Percentiles rank a stretch among this genome's conserved stretches.
Evolutionary conservation across 2,797 vertebrate species (phyloP).

Genomic region (Tinamus major): DNA sequence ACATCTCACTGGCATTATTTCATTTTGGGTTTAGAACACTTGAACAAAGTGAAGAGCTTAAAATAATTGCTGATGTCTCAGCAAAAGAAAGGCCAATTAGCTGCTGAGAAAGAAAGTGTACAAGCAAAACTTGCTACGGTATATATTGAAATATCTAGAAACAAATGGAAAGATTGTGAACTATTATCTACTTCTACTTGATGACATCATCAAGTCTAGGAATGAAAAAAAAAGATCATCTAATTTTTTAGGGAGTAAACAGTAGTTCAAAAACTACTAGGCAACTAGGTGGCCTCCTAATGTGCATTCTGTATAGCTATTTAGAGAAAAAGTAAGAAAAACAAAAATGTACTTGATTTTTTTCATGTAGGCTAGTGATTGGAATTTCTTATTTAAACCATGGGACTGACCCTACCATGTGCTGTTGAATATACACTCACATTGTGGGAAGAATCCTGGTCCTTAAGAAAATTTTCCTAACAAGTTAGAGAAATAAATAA

Average conservation of each 20-base stretch:
- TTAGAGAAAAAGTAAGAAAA: not conserved
- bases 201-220: not conserved
- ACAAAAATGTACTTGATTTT: not conserved
- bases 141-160: not conserved
- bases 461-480: not conserved
- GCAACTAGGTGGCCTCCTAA: not conserved
- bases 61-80: conserved; percentile 33
- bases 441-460: not conserved
- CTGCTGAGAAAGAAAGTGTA: not conserved
- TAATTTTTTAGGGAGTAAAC: not conserved
- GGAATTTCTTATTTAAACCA: conserved; percentile 30
- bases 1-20: conserved; percentile 12
- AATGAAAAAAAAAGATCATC: not conserved
- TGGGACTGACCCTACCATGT: not conserved
- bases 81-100: conserved; percentile 33
- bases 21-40: conserved; percentile 5
- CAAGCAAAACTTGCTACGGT: not conserved
- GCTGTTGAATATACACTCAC: not conserved
- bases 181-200: not conserved
- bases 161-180: not conserved
- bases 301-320: not conserved
- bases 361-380: conserved; percentile 18
- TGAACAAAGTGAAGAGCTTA: not conserved
- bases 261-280: not conserved
- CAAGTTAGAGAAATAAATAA: not conserved